phyloP scores from a whole-genome alignment of 2,797 vertebrate genomes.

The Astyanax mexicanus region DNA sequence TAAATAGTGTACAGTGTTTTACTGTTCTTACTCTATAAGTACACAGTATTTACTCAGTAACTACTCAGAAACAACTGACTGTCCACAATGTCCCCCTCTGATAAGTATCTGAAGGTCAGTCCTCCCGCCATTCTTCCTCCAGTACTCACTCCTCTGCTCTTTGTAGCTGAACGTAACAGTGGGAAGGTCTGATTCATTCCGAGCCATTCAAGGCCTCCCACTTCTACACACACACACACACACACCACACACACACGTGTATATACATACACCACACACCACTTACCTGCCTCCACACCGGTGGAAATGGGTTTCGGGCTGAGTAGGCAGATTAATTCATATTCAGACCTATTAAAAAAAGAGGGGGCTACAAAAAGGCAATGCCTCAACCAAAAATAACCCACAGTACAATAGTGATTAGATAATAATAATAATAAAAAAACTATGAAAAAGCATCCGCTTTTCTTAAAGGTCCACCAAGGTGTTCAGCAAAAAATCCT shows the following conservation, averaged over 20 bases:
- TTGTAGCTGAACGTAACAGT: slow-evolving; percentile 30
- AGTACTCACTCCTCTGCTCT: not conserved
- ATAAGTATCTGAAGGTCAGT: slow-evolving; percentile 2
- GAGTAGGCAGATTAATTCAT: slow-evolving; percentile 13
- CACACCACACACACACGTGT: not conserved
- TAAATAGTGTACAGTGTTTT: too few species aligned
- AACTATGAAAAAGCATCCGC: not conserved
- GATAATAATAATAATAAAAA: not conserved
- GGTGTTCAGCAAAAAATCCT: not conserved
- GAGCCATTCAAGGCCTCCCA: slow-evolving; percentile 28
- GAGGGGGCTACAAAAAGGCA: not conserved
- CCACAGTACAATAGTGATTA: not conserved
- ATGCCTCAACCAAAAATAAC: slow-evolving; percentile 9
- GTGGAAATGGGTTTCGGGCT: slow-evolving; percentile 25
- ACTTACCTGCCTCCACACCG: slow-evolving; percentile 24
- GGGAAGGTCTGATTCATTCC: slow-evolving; percentile 23
- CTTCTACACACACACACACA: not conserved
- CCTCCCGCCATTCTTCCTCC: not conserved
- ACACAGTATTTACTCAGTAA: too few species aligned
- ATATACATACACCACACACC: not conserved
- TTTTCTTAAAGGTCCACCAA: not conserved
- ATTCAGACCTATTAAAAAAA: slow-evolving; percentile 21
- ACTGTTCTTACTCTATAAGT: too few species aligned
- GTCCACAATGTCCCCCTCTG: not conserved
- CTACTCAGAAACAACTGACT: too few species aligned